These are phyloP conservation scores for Xenentodon cancila DNA, from an alignment of 2,797 vertebrate species.

Conservation along the genomic window DNA sequence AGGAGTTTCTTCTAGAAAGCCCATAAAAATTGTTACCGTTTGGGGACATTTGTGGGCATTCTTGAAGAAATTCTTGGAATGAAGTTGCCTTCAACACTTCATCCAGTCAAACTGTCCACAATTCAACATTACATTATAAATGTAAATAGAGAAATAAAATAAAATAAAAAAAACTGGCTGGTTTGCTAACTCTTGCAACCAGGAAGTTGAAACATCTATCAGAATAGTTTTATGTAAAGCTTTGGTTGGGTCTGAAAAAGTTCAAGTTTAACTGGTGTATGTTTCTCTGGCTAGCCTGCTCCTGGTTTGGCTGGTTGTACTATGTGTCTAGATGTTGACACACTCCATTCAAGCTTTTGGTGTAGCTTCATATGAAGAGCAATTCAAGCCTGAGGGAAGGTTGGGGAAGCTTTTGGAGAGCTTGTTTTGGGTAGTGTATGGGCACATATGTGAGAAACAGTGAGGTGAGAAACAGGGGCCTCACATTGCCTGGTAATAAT, in stretches of 20 bases:
- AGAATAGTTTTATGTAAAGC: slow-evolving; percentile 8
- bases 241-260: slow-evolving; percentile 39
- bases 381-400: slow-evolving; percentile 65
- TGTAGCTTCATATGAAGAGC: slow-evolving; percentile 51
- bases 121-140: too few relatives aligned
- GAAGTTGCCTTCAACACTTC: too few relatives aligned
- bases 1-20: too few relatives aligned
- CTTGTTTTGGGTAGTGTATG: slow-evolving; percentile 35
- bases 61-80: too few relatives aligned
- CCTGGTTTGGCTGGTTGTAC: slow-evolving; percentile 44
- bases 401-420: slow-evolving; percentile 54
- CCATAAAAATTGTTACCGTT: too few relatives aligned
- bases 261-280: slow-evolving; percentile 43
- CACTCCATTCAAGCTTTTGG: slow-evolving; percentile 31
- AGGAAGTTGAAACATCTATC: too few relatives aligned
- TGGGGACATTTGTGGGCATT: too few relatives aligned
- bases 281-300: slow-evolving; percentile 42
- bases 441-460: slow-evolving; percentile 33
- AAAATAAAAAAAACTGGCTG: too few relatives aligned
- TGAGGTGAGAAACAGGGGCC: slow-evolving; percentile 52
- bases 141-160: too few relatives aligned
- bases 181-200: too few relatives aligned
- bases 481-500: slow-evolving; percentile 55
- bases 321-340: slow-evolving; percentile 42
- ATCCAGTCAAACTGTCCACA: too few relatives aligned